Evolutionary conservation across 2,113 vertebrate species (phyloP).

Genomic region (Lathamus discolor): DNA sequence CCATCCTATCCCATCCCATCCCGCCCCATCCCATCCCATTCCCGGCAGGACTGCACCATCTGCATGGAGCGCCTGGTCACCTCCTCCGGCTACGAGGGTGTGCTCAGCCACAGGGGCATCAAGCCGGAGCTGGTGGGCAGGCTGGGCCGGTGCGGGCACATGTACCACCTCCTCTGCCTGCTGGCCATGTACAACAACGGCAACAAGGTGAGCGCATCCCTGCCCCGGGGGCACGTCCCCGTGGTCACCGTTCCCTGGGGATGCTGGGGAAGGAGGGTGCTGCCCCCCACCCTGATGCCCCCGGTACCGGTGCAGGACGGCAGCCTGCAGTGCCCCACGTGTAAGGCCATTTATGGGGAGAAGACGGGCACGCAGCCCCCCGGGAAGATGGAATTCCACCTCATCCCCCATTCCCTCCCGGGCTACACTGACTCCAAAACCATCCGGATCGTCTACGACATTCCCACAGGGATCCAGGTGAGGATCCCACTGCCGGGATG

Average conservation of each 20-base stretch:
- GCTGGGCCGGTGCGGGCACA: conserved; percentile 92
- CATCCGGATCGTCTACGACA: conserved; percentile 95
- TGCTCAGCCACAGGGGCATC: conserved; percentile 86
- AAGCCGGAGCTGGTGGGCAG: conserved; percentile 92
- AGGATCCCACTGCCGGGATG: accelerated
- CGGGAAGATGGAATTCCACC: conserved; percentile 96
- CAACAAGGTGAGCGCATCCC: conserved; percentile 82
- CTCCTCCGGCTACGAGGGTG: conserved; percentile 92
- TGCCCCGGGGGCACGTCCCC: background rate
- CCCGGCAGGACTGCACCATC: conserved; percentile 38
- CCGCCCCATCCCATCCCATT: accelerated
- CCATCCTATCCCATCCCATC: too few species aligned
- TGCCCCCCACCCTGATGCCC: background rate
- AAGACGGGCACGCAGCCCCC: conserved; percentile 96
- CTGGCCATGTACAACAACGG: conserved; percentile 98
- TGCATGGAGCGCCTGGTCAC: conserved; percentile 71
- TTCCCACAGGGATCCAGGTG: conserved; percentile 94
- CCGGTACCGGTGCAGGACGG: conserved; percentile 79
- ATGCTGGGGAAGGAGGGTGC: background rate
- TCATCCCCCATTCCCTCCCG: conserved; percentile 93
- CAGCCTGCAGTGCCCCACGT: conserved; percentile 95
- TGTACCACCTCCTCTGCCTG: conserved; percentile 97
- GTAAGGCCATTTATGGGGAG: conserved; percentile 96
- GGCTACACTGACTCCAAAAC: conserved; percentile 88
- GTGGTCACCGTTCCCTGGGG: accelerated